These are phyloP conservation scores for Pseudomyrmex cubaensis DNA, from an alignment of 1,140 invertebrate genomes.

Conservation along the genomic window DNA sequence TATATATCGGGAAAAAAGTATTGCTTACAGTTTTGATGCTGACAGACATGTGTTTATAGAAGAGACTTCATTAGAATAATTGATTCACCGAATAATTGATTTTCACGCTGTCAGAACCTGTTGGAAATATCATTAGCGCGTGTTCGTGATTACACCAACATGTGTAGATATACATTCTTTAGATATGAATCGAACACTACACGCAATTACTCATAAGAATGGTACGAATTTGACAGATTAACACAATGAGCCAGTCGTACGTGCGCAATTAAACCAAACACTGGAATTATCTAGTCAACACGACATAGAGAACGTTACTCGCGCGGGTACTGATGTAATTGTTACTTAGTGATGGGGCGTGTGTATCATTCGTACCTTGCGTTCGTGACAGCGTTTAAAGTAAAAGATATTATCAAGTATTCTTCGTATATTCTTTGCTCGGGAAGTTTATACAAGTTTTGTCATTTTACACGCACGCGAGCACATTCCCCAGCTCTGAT, in stretches of 20 bases:
- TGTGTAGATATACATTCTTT: background rate
- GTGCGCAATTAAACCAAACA: constrained; percentile 77
- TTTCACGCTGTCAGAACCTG: background rate
- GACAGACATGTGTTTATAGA: background rate
- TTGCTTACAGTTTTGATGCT: background rate
- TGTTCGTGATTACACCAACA: background rate
- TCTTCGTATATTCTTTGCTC: background rate
- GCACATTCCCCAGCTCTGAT: too few relatives aligned
- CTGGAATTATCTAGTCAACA: constrained; percentile 64
- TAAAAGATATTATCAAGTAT: background rate
- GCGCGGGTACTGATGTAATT: constrained; percentile 50
- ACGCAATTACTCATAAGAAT: constrained; percentile 47
- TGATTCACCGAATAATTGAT: constrained; percentile 8
- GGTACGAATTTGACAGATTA: constrained; percentile 52
- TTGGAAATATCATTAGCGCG: constrained; percentile 21
- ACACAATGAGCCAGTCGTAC: constrained; percentile 53
- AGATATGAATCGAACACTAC: constrained; percentile 50
- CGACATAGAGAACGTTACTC: constrained; percentile 52
- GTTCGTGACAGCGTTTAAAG: constrained; percentile 4
- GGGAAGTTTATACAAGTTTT: background rate
- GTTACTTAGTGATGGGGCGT: constrained; percentile 21
- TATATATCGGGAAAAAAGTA: background rate
- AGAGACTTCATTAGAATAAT: background rate
- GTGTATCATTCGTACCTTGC: background rate
- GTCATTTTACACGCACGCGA: too few relatives aligned